phyloP scores from a whole-genome alignment of 2,888 invertebrate species.

The Cybosia mesomella region DNA sequence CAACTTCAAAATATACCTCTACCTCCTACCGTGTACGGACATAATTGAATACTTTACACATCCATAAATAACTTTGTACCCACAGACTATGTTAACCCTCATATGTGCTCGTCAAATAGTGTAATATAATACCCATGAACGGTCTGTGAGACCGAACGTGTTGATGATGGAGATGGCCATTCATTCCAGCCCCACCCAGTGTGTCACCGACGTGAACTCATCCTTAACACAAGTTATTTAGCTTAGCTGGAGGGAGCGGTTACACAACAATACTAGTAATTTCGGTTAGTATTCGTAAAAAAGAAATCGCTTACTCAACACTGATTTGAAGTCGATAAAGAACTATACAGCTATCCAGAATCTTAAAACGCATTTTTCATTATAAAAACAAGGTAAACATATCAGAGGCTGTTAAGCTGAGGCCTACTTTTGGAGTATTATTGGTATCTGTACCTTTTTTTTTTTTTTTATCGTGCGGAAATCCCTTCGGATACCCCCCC shows the following conservation, averaged over 20 bases:
- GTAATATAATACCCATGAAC: background rate
- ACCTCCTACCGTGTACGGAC: background rate
- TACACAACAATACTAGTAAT: too few relatives aligned
- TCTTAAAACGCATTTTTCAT: background rate
- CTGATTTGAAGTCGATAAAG: background rate
- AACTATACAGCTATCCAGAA: background rate
- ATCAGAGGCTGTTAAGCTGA: too few relatives aligned
- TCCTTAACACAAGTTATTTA: too few relatives aligned
- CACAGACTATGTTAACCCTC: background rate
- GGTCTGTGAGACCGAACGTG: background rate
- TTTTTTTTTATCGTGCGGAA: too few relatives aligned
- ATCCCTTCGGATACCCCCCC: too few relatives aligned
- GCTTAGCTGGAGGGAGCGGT: background rate
- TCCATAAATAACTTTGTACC: conserved; percentile 7
- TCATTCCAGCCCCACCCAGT: too few relatives aligned
- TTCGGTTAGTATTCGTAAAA: too few relatives aligned
- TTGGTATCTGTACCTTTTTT: too few relatives aligned
- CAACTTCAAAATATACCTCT: background rate
- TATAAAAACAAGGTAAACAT: background rate
- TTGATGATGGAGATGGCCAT: background rate
- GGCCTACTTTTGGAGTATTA: too few relatives aligned
- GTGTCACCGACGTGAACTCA: too few relatives aligned
- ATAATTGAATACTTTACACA: conserved; percentile 5
- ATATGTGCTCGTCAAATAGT: background rate
- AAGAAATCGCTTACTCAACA: too few relatives aligned